Evolutionary conservation across 92 coral and sea anemone species (phyloP), one percentile per base, ranked within the genome.

Genomic region (Parazoanthus darwini): DNA sequence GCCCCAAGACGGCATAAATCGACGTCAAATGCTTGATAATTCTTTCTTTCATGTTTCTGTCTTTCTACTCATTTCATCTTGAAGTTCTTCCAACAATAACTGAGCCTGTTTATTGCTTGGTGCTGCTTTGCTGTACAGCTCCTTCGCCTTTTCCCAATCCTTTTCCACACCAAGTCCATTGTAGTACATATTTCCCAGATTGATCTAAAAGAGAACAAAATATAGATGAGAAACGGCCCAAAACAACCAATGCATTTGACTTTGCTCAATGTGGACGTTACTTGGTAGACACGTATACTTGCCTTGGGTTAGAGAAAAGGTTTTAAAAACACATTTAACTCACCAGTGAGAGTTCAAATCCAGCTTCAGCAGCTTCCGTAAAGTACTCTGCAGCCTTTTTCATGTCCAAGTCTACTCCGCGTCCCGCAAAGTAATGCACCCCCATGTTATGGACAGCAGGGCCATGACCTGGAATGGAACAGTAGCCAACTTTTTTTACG

Each of bases 141-240:
- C 95, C 80, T 90, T 92, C 0, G 99, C 96, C 50, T 90, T 91
- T 66, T 88, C 91, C 91, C 94, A 92, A 93, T 97, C 90, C 85
- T 94, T 97, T 56, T 95, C 95, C 5, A 97, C 96, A 79, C 99
- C 99, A 89, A 95, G 94, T 15, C 99, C 99, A 85, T 89, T 95
- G 91, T 97, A 97, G 58, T 97, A 97, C 98, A 97, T 97, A 90
- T 97, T 97, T 0, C 99, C 99, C 26, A 97, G 90, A 78, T 97
- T 97, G 85, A 97, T 95, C 99, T 97, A 81, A 46, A 89, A n/a
- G 15, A 26, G n/a, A 63, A 51, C 77, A 88, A 63, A 37, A 85
- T 36, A 71, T 46, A 22, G 77, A 90, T 22, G 72, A 58, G 33
- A 42, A 66, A 48, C 39, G n/a, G 50, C 15, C 33, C 33, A n/a